Base-by-base conservation (phyloP, 2,888 invertebrate species). In the Apeira syringaria region DNA sequence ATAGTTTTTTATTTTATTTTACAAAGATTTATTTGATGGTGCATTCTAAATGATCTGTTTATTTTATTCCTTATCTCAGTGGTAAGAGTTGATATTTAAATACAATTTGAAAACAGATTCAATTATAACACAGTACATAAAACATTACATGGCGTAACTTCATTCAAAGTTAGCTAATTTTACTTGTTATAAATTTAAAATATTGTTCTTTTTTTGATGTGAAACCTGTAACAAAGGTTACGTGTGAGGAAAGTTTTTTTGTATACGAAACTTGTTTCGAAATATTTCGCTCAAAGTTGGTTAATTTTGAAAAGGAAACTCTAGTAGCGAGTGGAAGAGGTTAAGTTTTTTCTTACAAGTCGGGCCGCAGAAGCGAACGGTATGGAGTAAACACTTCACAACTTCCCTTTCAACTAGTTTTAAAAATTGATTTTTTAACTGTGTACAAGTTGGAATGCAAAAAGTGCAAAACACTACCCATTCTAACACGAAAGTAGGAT, bases 381-480 rank as follows among this genome's bases (percentile, higher is more conserved):
- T 53, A 54, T 61, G 58, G 56, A 74, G 80, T 76, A 80, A 84
- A 82, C 82, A 82, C 79, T 76, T 79, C 61, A 58, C 71, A 80
- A 84, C 70, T 86, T 81, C 73, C 75, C 71, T 80, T 74, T 72
- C 68, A 61, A 61, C 61, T 65, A 74, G 69, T 77, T 76, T 61
- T 65, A 69, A 79, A 78, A 85, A 87, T 86, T 87, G 86, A 87
- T 87, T 87, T 87, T 87, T 80, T 81, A 84, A 80, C 82, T 79
- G 77, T 71, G 74, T 79, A 79, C 79, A 80, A 85, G 75, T 83
- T 73, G 59, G 56, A 55, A 59, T 56, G 60, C 65, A 70, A 80
- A 80, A 76, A 67, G 66, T 67, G 62, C 65, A 71, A 74, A 79
- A 81, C 78, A 80, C 71, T 71, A 78, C 83, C 83, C 81, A 85